phyloP scores from a whole-genome alignment of 2,113 vertebrate species.

The Camelus bactrianus region DNA sequence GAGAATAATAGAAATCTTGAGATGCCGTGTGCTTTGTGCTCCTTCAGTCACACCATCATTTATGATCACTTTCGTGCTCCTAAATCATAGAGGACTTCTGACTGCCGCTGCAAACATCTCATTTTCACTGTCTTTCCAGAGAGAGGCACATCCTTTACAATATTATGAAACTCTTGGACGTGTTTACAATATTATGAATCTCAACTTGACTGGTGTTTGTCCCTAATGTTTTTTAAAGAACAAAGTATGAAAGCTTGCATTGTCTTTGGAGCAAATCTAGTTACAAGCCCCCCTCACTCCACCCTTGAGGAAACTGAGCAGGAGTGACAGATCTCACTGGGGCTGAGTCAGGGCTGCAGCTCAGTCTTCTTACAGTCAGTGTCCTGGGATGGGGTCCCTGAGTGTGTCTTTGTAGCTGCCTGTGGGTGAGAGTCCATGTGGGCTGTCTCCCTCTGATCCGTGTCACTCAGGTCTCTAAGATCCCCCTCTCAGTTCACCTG shows the following conservation, averaged over 20 bases:
- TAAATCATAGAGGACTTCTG: background rate
- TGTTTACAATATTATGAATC: background rate
- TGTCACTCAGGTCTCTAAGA: background rate
- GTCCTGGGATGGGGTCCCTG: background rate
- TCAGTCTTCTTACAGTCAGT: background rate
- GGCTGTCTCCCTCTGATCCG: background rate
- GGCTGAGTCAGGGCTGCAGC: no score
- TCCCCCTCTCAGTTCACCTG: background rate
- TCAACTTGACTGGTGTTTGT: background rate
- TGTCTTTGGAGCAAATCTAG: background rate
- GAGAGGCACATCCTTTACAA: background rate
- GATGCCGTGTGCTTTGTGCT: background rate
- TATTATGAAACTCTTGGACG: background rate
- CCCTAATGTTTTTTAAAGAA: rapidly evolving
- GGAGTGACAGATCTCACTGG: background rate
- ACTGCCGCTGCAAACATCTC: background rate
- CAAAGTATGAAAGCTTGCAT: background rate
- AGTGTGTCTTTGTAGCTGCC: background rate
- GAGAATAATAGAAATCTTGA: background rate
- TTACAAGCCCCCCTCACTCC: background rate
- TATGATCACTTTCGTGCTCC: background rate
- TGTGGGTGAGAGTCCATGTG: background rate
- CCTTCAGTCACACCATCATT: background rate
- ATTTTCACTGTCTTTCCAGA: background rate
- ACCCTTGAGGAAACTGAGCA: background rate